phyloP scores from a whole-genome alignment of 2,888 invertebrate genomes.

The Pheosia tremula region DNA sequence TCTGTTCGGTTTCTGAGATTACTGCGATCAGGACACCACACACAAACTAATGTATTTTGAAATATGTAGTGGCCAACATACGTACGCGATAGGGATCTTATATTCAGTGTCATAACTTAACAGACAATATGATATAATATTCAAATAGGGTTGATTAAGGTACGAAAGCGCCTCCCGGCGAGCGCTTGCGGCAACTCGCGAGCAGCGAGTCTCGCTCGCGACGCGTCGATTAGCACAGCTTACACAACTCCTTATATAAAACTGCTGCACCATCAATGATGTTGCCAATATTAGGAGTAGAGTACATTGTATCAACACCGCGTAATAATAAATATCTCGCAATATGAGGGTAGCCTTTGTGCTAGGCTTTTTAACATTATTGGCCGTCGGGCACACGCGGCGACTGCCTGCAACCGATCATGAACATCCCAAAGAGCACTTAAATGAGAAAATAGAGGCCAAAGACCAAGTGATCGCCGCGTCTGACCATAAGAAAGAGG shows the following conservation, averaged over 20 bases:
- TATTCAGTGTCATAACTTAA: not conserved
- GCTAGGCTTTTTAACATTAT: slow-evolving; percentile 57
- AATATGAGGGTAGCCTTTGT: slow-evolving; percentile 68
- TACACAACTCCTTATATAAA: slow-evolving; percentile 83
- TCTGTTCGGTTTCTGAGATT: too few species aligned
- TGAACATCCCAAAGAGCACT: slow-evolving; percentile 37
- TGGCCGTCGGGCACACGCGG: slow-evolving; percentile 58
- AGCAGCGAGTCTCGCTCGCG: slow-evolving; percentile 53
- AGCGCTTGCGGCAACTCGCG: slow-evolving; percentile 57
- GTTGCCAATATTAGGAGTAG: slow-evolving; percentile 69
- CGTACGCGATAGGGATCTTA: too few species aligned
- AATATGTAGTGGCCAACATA: too few species aligned
- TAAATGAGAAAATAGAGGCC: slow-evolving; percentile 39
- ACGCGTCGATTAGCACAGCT: slow-evolving; percentile 71
- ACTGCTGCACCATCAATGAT: slow-evolving; percentile 73
- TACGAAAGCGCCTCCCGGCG: slow-evolving; percentile 19
- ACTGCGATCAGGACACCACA: too few species aligned
- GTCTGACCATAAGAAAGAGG: slow-evolving; percentile 76
- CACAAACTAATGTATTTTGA: too few species aligned
- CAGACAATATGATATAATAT: slow-evolving; percentile 5
- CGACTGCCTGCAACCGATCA: slow-evolving; percentile 54
- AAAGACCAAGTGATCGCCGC: slow-evolving; percentile 71
- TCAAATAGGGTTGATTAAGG: slow-evolving; percentile 19
- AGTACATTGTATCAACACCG: slow-evolving; percentile 54
- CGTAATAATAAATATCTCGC: slow-evolving; percentile 35